Base-by-base conservation (phyloP, 2,113 vertebrate genomes). In the Rhabdomys dilectus region DNA sequence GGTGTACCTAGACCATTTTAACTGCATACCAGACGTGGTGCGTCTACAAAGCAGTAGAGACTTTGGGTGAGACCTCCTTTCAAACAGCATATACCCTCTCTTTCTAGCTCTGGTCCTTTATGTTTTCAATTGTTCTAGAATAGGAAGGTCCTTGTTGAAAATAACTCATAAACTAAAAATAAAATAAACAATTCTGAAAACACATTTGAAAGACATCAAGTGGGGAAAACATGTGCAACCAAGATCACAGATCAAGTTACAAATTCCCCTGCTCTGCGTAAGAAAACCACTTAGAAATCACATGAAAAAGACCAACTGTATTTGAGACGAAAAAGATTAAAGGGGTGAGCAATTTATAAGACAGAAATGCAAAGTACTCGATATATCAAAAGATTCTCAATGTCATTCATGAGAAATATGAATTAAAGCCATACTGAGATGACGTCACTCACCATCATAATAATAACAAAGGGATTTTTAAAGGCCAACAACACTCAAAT, bases 181-280 rank as follows among this genome's bases (percentile, higher is more conserved):
- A 86, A 96, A 96, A 88, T 53, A 73, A 73, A 73, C 39, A 85
- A 48, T 75, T 93, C 90, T 5, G 48, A 62, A 91, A 95, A 73
- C 26, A 1, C 58, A 94, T 5, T 31, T 89, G 60, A 73, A 86
- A 95, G 88, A 88, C 21, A 93, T 56, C 17, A 90, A 91, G 60
- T 6, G 80, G 16, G 82, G 21, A 10, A 93, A 88, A 94, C 39
- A 39, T 1, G 17, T 53, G 34, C 36, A 85, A 62, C 42, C 56
- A 81, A 91, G 88, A 92, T 62, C 73, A 87, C 5, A 95, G 72
- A 80, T 68, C 53, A 86, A 66, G 45, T 5, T 0, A 2, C 62
- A 45, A 56, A 19, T 84, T 22, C 3, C 62, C 2, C 62, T 36
- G 4, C 24, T 9, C 13, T 62, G 16, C 56, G 0, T 24, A 73